Evolutionary conservation across 2,113 vertebrate species (phyloP).

Genomic region (Bos javanicus): DNA sequence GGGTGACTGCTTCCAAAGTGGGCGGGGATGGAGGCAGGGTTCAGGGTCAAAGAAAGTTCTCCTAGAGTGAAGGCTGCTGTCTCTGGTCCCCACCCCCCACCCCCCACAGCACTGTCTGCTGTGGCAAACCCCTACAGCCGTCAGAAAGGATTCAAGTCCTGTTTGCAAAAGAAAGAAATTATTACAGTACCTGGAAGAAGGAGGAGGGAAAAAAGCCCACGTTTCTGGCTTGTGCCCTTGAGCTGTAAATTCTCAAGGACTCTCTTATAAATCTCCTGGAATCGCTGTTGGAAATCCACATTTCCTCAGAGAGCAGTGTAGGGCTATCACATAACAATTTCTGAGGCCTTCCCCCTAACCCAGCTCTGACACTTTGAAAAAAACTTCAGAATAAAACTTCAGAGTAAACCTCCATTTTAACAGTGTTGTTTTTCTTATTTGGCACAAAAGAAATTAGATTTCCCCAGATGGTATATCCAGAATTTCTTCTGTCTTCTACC

Average conservation of each 20-base stretch:
- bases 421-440: neutral
- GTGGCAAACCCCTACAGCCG: neutral
- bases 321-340: slow-evolving; percentile 52
- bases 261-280: slow-evolving; percentile 68
- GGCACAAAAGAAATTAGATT: neutral
- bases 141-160: neutral
- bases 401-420: slow-evolving; percentile 24
- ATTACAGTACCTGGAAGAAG: slow-evolving; percentile 20
- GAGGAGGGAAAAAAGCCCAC: slow-evolving; percentile 31
- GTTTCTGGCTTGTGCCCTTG: slow-evolving; percentile 63
- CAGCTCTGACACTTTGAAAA: neutral
- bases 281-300: slow-evolving; percentile 50
- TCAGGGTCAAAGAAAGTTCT: neutral
- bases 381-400: neutral
- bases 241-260: slow-evolving; percentile 76
- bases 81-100: neutral
- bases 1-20: neutral
- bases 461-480: neutral
- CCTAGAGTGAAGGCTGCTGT: neutral
- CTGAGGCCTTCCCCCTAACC: neutral
- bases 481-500: neutral
- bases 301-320: slow-evolving; percentile 28
- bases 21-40: neutral
- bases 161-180: neutral
- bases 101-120: neutral